phyloP scores from a whole-genome alignment of 2,888 invertebrate genomes.

The Tetanocera ferruginea region DNA sequence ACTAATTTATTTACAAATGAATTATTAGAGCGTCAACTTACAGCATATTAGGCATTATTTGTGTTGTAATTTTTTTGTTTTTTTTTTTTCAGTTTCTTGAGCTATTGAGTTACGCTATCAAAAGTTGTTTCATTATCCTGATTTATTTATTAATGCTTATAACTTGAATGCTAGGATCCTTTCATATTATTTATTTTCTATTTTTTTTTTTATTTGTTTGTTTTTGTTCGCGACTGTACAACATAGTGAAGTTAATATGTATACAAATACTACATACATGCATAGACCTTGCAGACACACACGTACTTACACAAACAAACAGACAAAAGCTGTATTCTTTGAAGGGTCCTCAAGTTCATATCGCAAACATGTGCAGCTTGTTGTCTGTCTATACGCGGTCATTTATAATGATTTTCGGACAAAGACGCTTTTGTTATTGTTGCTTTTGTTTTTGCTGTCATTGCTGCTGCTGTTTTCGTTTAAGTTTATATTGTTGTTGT shows the following conservation, averaged over 20 bases:
- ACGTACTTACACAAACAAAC: not conserved
- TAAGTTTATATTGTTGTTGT: too few relatives aligned
- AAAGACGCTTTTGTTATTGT: constrained; percentile 1
- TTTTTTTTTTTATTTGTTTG: too few relatives aligned
- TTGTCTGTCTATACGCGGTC: not conserved
- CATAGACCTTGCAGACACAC: not conserved
- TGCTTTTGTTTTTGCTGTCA: too few relatives aligned
- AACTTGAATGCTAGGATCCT: not conserved
- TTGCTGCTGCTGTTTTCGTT: too few relatives aligned
- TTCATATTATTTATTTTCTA: not conserved
- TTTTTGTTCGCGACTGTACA: too few relatives aligned
- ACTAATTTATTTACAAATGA: not conserved
- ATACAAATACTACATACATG: too few relatives aligned
- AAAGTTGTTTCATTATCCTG: constrained; percentile 20
- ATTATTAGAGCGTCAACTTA: too few relatives aligned
- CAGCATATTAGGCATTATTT: too few relatives aligned
- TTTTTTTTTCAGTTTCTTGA: not conserved
- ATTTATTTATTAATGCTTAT: constrained; percentile 19
- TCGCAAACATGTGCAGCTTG: not conserved
- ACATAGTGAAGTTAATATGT: too few relatives aligned
- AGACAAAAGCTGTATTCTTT: not conserved
- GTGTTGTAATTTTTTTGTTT: too few relatives aligned
- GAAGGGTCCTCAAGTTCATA: not conserved
- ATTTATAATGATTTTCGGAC: constrained; percentile 15
- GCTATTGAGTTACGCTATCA: not conserved